Base-by-base conservation (phyloP, 2,113 vertebrate species). In the Morone chrysops region DNA sequence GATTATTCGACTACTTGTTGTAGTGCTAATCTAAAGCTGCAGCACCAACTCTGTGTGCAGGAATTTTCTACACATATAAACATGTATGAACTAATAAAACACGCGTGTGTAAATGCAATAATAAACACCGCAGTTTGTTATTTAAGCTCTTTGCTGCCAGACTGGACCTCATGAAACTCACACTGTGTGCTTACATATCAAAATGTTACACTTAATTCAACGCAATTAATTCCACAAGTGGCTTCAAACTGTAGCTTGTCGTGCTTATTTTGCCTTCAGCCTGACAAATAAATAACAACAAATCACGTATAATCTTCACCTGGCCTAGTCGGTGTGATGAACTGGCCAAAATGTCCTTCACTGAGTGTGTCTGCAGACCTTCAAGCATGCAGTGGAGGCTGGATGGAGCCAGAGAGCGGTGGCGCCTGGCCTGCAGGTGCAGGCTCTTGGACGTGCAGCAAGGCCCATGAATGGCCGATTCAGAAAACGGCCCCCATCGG, bases 401-500 rank as follows among this genome's bases (percentile, higher is more conserved):
- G 88, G 61, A 74, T 0, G 4, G 43, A 82, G 80, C 51, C 76
- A 68, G 89, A 80, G 90, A 92, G 94, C 59, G 7, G 68, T 16
- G 41, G 66, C 57, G 83, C 89, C 62, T 66, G 89, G 47, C 89
- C 92, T 92, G 96, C 98, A 99, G 98, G 97, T 99, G 97, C 97
- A 97, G 91, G 93, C 70, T 65, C 95, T 96, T 95, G 95, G 95
- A 95, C 89, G 92, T 95, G 92, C 90, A 87, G 94, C 95, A 90
- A 95, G 93, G 94, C 95, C 94, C 93, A 97, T 98, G 97, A 98
- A 98, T 98, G 97, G 95, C 94, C 94, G 93, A 94, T 96, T 97
- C 96, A 97, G 96, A 90, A 87, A 95, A 96, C 90, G 93, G 96
- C 96, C 96, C 97, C 96, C 96, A 93, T 95, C 66, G 78, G 94